These are phyloP conservation scores for Platysternon megacephalum DNA, from an alignment of 2,113 vertebrate genomes.

Conservation along the genomic window DNA sequence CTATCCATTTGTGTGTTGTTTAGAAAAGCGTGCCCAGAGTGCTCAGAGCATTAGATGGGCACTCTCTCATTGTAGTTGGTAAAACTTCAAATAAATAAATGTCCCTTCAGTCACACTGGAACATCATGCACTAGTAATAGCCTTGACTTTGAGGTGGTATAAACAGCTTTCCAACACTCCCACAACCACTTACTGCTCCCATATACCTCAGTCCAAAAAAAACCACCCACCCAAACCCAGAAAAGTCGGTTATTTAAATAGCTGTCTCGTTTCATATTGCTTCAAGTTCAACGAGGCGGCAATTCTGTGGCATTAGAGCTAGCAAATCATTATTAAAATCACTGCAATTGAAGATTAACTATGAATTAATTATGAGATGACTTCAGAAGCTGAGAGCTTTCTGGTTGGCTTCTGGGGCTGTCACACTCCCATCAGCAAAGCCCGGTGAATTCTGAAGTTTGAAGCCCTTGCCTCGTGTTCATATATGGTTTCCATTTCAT, in stretches of 20 bases:
- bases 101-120: conserved; percentile 9
- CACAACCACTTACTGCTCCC: conserved; percentile 20
- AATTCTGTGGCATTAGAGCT: conserved; percentile 70
- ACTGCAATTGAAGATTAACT: conserved; percentile 70
- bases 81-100: conserved; percentile 40
- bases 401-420: background rate
- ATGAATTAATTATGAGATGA: conserved; percentile 72
- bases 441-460: background rate
- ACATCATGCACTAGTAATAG: conserved; percentile 25
- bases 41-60: background rate
- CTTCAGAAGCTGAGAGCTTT: conserved; percentile 38
- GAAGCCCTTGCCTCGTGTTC: background rate
- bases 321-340: conserved; percentile 73
- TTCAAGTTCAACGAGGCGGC: conserved; percentile 64
- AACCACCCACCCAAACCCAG: conserved; percentile 33
- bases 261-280: conserved; percentile 70
- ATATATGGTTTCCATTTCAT: rapidly evolving
- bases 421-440: background rate
- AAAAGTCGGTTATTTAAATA: conserved; percentile 69
- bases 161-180: background rate
- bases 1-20: conserved; percentile 9
- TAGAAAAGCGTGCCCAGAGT: background rate
- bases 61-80: background rate
- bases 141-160: background rate
- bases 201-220: conserved; percentile 39